A percentile compares a stretch with the other conserved stretches of the same genome.
Conservation (phyloP, 2,797 vertebrate genomes). For the Malacoctenus gilli region DNA sequence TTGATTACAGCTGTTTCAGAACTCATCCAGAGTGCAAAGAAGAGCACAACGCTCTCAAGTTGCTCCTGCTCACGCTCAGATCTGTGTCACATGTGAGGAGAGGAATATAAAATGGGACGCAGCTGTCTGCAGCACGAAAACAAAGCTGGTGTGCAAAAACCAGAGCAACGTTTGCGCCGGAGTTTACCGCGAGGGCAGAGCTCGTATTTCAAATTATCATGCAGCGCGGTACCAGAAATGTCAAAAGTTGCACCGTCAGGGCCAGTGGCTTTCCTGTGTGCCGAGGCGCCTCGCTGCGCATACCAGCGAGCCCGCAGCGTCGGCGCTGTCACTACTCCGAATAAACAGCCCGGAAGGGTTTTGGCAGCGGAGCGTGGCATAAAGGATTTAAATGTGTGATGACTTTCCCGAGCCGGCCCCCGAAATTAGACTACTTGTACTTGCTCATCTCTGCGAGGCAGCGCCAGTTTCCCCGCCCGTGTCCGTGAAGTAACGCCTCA, state of each 20-base stretch:
- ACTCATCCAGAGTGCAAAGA: slow-evolving; percentile 4
- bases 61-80: slow-evolving; percentile 25
- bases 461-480: slow-evolving; percentile 3
- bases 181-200: slow-evolving; percentile 20
- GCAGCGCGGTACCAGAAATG: slow-evolving; percentile 53
- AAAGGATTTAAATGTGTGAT: slow-evolving; percentile 51
- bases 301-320: slow-evolving; percentile 29
- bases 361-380: slow-evolving; percentile 24
- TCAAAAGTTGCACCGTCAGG: slow-evolving; percentile 60
- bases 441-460: slow-evolving; percentile 7
- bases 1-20: not conserved
- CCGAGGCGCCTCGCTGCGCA: slow-evolving; percentile 38
- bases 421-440: slow-evolving; percentile 22
- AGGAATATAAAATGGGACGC: slow-evolving; percentile 34
- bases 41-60: slow-evolving; percentile 9
- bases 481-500: not conserved
- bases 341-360: slow-evolving; percentile 36
- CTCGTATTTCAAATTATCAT: slow-evolving; percentile 51
- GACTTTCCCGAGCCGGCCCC: slow-evolving; percentile 29
- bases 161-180: slow-evolving; percentile 27
- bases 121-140: slow-evolving; percentile 6
- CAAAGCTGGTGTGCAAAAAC: slow-evolving; percentile 10
- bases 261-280: slow-evolving; percentile 32
- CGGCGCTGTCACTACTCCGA: slow-evolving; percentile 46
- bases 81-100: slow-evolving; percentile 16